Base-by-base conservation (phyloP, 2,888 invertebrate species). In the Trichacis sp. region DNA sequence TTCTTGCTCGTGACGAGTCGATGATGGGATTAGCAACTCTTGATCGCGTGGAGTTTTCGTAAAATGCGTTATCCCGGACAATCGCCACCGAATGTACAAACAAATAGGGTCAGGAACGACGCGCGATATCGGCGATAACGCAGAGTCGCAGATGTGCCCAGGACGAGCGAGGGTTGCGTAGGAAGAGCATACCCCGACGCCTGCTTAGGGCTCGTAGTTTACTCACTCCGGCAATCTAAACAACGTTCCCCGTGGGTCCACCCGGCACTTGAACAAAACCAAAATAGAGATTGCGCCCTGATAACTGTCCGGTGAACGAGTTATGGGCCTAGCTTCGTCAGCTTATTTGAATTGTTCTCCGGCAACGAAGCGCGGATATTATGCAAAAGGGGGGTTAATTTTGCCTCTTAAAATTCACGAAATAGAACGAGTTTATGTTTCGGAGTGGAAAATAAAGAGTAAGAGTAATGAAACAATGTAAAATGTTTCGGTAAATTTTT, bases 181-280 rank as follows among this genome's bases (percentile, higher is more conserved):
- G 51, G 54, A 33, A 51, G 46, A 46, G 58, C 74, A 76, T 77
- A 77, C 78, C 73, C 78, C 72, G 72, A 68, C 73, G 73, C 71
- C 73, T 71, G 74, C 70, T 74, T 64, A 68, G 71, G 75, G 73
- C 73, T 66, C 50, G 63, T 65, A 55, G 64, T 14, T 24, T 42
- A 40, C 64, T 64, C 49, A 62, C 75, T 74, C 30, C 70, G 75
- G 75, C 76, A 80, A 78, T 78, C 77, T 72, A 76, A 75, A 73
- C 75, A 73, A 78, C 74, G 74, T 69, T 68, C 72, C 80, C 73
- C 77, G 20, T 19, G 77, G 74, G 77, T 73, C 46, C 18, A 58
- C 63, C 61, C 58, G 38, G 68, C 64, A 72, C 69, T 69, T 65
- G 69, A 65, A 70, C 76, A 73, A 73, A 74, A 68, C 52, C 51